phyloP scores from a whole-genome alignment of 1,140 invertebrate species.

The Lasaia peninsularis region DNA sequence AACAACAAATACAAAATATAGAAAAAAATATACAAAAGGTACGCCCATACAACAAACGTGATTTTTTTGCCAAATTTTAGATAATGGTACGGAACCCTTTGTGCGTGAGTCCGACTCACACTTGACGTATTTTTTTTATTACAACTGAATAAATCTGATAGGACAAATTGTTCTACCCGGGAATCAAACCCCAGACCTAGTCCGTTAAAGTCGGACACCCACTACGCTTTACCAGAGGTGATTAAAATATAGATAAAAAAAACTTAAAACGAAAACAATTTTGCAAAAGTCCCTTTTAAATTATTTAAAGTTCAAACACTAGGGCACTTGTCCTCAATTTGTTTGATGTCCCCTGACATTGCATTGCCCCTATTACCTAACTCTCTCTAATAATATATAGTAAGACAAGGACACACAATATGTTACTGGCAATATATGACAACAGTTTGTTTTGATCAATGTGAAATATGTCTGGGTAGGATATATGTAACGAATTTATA shows the following conservation, averaged over 20 bases:
- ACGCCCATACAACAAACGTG: too few species aligned
- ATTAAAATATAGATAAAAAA: neutral
- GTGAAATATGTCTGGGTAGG: neutral
- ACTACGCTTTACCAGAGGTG: too few species aligned
- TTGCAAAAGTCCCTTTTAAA: neutral
- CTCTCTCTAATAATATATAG: conserved; percentile 2
- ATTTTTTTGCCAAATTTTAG: too few species aligned
- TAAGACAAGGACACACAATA: neutral
- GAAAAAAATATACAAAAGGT: too few species aligned
- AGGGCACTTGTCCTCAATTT: conserved; percentile 1
- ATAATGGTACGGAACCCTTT: too few species aligned
- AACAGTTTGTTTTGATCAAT: conserved; percentile 1
- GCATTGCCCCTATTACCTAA: neutral
- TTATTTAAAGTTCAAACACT: conserved; percentile 2
- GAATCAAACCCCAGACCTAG: too few species aligned
- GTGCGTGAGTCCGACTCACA: too few species aligned
- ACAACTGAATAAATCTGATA: too few species aligned
- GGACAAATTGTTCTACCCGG: too few species aligned
- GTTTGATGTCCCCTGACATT: conserved; percentile 5
- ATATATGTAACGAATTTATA: conserved; percentile 3
- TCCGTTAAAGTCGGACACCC: neutral
- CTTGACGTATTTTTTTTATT: too few species aligned
- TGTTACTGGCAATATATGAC: conserved; percentile 1
- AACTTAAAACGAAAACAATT: neutral
- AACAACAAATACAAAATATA: too few species aligned